These are phyloP conservation scores for Parelbella ahira DNA, from an alignment of 2,888 invertebrate genomes.

Conservation along the genomic window DNA sequence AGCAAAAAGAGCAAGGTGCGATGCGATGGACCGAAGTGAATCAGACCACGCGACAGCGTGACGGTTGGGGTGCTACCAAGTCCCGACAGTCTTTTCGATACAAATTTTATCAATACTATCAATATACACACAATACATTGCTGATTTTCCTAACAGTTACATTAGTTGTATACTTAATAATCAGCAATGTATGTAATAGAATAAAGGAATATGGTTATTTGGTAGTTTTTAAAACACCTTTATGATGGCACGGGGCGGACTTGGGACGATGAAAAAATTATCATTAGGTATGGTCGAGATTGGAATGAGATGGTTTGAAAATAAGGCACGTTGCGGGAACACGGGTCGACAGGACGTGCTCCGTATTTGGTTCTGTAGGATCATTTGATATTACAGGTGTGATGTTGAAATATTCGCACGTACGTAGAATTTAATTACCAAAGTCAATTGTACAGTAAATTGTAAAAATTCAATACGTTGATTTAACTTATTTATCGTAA, in stretches of 20 bases:
- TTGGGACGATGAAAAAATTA: slow-evolving; percentile 32
- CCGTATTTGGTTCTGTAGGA: slow-evolving; percentile 12
- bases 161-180: background rate
- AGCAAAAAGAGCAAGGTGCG: slow-evolving; percentile 65
- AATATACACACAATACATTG: slow-evolving; percentile 23
- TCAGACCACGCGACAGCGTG: slow-evolving; percentile 74
- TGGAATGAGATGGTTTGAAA: slow-evolving; percentile 37
- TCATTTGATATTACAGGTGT: no score
- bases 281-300: slow-evolving; percentile 38
- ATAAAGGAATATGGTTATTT: background rate
- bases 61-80: slow-evolving; percentile 57
- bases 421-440: no score
- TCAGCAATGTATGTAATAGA: slow-evolving; percentile 27
- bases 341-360: slow-evolving; percentile 17
- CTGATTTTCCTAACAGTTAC: slow-evolving; percentile 1
- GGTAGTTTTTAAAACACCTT: slow-evolving; percentile 9
- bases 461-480: no score
- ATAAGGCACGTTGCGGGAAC: slow-evolving; percentile 36
- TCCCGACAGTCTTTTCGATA: slow-evolving; percentile 37
- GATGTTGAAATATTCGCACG: slow-evolving; percentile 13
- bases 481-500: no score
- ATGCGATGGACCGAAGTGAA: slow-evolving; percentile 60
- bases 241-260: slow-evolving; percentile 22
- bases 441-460: no score
- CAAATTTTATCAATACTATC: slow-evolving; percentile 17